These are phyloP conservation scores for Zaprionus africanus DNA, from an alignment of 1,140 invertebrate genomes.

Conservation along the genomic window DNA sequence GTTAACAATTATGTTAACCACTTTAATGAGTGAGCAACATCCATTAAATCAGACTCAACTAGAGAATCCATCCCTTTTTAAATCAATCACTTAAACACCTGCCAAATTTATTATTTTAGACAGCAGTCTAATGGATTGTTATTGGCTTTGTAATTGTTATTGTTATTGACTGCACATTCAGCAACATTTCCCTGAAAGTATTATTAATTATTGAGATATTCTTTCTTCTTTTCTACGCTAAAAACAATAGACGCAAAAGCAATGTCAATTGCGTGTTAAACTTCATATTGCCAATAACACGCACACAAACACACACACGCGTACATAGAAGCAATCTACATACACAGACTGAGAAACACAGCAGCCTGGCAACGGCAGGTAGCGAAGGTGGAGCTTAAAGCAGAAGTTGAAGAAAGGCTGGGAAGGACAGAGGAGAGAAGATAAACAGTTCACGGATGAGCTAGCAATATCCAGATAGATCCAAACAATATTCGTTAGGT, in stretches of 20 bases:
- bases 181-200: background rate
- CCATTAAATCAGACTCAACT: too few relatives aligned
- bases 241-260: constrained; percentile 27
- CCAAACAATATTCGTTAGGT: constrained; percentile 29
- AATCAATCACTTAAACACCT: too few relatives aligned
- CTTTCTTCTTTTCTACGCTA: background rate
- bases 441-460: constrained; percentile 5
- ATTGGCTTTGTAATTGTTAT: too few relatives aligned
- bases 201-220: background rate
- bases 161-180: too few relatives aligned
- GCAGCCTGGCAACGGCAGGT: constrained; percentile 21
- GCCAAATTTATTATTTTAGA: too few relatives aligned
- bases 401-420: constrained; percentile 11
- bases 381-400: constrained; percentile 11
- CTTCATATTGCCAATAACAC: background rate
- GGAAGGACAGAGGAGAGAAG: background rate
- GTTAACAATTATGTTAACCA: background rate
- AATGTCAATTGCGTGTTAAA: constrained; percentile 16
- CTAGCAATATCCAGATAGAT: constrained; percentile 41
- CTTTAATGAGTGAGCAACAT: too few relatives aligned
- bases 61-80: too few relatives aligned
- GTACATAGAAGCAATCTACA: background rate
- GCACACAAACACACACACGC: background rate
- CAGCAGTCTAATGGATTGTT: too few relatives aligned
- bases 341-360: background rate